Evolutionary conservation across 2,888 invertebrate genomes (phyloP).

Genomic region (Andrena flavipes): DNA sequence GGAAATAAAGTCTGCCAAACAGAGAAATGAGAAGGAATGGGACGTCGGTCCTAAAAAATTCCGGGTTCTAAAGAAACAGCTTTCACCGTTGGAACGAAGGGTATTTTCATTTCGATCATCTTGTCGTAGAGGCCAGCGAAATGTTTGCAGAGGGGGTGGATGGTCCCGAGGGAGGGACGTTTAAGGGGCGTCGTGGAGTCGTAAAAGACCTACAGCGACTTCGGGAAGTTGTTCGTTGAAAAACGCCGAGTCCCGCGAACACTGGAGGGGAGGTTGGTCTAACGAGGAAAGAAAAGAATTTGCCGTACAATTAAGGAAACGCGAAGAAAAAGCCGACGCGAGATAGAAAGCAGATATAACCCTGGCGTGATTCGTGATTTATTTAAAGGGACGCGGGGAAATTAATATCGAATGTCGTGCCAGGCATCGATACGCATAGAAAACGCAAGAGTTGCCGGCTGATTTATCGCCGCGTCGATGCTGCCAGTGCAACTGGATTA

Average conservation of each 20-base stretch:
- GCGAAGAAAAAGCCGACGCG: neutral
- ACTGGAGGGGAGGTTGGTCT: neutral
- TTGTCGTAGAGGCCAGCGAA: slow-evolving; percentile 15
- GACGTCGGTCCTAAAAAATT: neutral
- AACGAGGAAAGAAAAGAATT: neutral
- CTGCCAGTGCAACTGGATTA: slow-evolving; percentile 61
- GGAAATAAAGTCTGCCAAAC: neutral
- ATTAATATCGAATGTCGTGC: slow-evolving; percentile 31
- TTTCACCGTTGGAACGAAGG: neutral
- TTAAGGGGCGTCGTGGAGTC: neutral
- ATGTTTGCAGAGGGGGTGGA: slow-evolving; percentile 44
- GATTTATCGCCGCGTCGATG: slow-evolving; percentile 65
- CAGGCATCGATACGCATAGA: slow-evolving; percentile 35
- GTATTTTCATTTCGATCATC: slow-evolving; percentile 10
- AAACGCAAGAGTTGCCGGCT: slow-evolving; percentile 43
- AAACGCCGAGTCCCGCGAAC: neutral
- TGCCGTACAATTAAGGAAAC: neutral
- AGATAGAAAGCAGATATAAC: neutral
- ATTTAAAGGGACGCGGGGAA: slow-evolving; percentile 1
- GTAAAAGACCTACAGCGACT: neutral
- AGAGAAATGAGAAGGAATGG: neutral
- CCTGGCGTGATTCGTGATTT: slow-evolving; percentile 1
- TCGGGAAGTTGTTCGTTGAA: neutral
- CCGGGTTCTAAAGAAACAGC: neutral
- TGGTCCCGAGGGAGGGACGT: slow-evolving; percentile 18